A percentile compares a stretch with the other conserved stretches of the same genome.
Evolutionary conservation across 1,140 invertebrate genomes (phyloP).

Genomic region (Diorhabda carinulata): DNA sequence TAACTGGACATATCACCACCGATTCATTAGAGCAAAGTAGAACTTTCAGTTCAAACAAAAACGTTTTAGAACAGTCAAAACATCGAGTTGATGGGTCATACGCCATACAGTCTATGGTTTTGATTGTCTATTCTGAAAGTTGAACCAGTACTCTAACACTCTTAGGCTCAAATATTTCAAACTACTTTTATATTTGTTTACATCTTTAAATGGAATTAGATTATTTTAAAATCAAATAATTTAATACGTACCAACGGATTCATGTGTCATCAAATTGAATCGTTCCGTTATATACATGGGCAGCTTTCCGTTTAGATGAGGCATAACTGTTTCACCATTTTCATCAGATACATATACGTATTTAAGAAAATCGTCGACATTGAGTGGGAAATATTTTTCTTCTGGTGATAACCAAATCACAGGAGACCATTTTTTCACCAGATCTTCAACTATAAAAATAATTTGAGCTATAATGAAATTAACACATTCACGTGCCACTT

Average conservation of each 20-base stretch:
- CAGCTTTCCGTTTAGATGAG: conserved; percentile 23
- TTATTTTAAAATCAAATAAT: not conserved
- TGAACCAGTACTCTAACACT: too few relatives aligned
- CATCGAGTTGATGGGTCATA: too few relatives aligned
- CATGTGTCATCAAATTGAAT: conserved; percentile 54
- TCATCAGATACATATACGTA: conserved; percentile 51
- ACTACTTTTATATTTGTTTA: too few relatives aligned
- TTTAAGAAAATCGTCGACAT: conserved; percentile 58
- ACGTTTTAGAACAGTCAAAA: too few relatives aligned
- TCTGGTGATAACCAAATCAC: conserved; percentile 62
- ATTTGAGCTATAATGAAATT: not conserved
- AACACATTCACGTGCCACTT: too few relatives aligned
- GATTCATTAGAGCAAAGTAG: not conserved
- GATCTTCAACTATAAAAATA: conserved; percentile 32
- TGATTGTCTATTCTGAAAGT: too few relatives aligned
- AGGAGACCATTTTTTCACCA: conserved; percentile 55
- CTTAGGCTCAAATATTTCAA: too few relatives aligned
- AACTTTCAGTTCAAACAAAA: not conserved
- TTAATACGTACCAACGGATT: conserved; percentile 47
- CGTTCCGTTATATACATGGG: conserved; percentile 45
- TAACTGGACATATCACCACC: too few relatives aligned
- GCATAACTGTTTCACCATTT: conserved; percentile 28
- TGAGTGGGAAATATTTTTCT: conserved; percentile 59
- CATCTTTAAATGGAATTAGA: too few relatives aligned
- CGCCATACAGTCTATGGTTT: too few relatives aligned